A percentile compares a stretch with the other conserved stretches of the same genome.
Evolutionary conservation across 2,888 invertebrate species (phyloP).

Genomic region (Apantesis nais): DNA sequence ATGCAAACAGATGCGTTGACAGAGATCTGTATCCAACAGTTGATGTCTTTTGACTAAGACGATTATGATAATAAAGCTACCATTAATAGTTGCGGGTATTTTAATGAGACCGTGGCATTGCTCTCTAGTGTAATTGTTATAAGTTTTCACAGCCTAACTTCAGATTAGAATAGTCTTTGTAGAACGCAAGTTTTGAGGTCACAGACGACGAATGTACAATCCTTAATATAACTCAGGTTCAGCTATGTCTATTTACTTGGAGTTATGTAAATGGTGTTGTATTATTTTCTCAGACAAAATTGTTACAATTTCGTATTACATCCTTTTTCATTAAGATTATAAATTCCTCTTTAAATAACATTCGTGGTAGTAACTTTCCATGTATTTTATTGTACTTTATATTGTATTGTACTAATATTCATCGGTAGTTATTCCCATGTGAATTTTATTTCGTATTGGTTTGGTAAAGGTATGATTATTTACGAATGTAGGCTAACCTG

Average conservation of each 20-base stretch:
- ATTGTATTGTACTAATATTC: neutral
- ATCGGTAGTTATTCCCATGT: neutral
- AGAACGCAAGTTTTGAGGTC: constrained; percentile 14
- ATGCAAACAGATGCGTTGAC: no score
- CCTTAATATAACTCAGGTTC: neutral
- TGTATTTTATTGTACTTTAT: neutral
- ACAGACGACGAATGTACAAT: neutral
- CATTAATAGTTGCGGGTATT: neutral
- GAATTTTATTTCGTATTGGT: no score
- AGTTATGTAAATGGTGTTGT: neutral
- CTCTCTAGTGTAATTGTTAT: neutral
- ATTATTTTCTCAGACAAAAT: neutral
- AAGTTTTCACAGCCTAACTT: constrained; percentile 2
- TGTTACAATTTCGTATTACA: neutral
- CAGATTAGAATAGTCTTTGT: constrained; percentile 28
- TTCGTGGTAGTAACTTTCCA: neutral
- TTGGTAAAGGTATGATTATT: no score
- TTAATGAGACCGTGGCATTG: neutral
- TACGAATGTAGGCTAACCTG: no score
- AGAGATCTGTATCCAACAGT: no score
- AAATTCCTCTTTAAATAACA: neutral
- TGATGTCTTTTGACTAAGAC: no score
- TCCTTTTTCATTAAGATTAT: neutral
- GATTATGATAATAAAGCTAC: no score
- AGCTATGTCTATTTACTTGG: neutral